Base-by-base conservation (phyloP, 2,888 invertebrate species). In the Melangyna quadrimaculata region DNA sequence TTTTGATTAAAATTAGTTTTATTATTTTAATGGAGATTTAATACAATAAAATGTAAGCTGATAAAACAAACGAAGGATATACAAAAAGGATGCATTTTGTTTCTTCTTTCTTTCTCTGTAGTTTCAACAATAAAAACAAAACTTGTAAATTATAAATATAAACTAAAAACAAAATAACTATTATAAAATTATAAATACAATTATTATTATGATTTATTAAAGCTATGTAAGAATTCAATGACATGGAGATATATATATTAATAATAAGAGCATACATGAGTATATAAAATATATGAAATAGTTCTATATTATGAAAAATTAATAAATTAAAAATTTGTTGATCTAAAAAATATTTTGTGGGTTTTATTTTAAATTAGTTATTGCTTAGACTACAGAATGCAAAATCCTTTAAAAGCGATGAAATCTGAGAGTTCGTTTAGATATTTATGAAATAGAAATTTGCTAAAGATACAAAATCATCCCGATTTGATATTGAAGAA, bases 311-410 rank as follows among this genome's bases (percentile, higher is more conserved):
- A 81, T 61, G 40, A 63, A 65, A 78, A 82, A 70, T 81, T 59
- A 86, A 86, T 86, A 81, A 86, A 86, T 86, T 78, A 86, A 73
- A 86, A 86, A 81, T 81, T 86, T 86, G 86, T 86, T 86, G 86
- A 86, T 86, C 86, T 65, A 45, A 78, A 65, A 37, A 5, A n/a
- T 37, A 4, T 6, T 67, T 29, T 77, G 14, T 70, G 40, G n/a
- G 51, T 65, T 45, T 55, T 53, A 1, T 37, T 43, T 12, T 1
- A 22, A 14, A 7, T 1, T 1, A 19, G 12, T n/a, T 32, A 32
- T 32, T 32, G 1, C 10, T 32, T 10, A 32, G 10, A 10, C 10
- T 10, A 3, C 9, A 9, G 9, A 32, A 10, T 10, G 10, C 32
- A 29, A 29, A 7, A 32, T 2, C 10, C 10, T 32, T 32, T 32